Conservation (phyloP, 2,113 vertebrate genomes). For the Pithys albifrons region DNA sequence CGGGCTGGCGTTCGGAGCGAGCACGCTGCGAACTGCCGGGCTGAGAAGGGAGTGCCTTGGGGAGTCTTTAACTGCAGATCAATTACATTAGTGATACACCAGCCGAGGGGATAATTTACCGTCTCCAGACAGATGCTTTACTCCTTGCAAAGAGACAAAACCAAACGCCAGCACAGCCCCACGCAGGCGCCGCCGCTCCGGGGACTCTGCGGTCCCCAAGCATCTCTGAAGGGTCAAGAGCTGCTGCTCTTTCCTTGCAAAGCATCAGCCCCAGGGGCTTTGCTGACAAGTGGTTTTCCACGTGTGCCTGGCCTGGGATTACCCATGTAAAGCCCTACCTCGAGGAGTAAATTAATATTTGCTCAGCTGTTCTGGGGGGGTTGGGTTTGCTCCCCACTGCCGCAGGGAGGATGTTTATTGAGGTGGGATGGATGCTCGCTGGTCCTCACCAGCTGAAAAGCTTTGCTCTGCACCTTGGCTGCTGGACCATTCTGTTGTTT, state of each 20-base stretch:
- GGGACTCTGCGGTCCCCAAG: neutral
- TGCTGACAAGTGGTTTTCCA: neutral
- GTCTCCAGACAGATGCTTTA: conserved; percentile 21
- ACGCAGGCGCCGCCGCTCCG: fast-evolving
- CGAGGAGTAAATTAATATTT: neutral
- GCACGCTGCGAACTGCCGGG: neutral
- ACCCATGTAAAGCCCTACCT: neutral
- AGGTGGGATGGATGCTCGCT: fast-evolving
- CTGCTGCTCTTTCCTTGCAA: neutral
- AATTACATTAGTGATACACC: conserved; percentile 46
- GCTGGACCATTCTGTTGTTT: neutral
- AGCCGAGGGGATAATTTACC: conserved; percentile 39
- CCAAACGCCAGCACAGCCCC: neutral
- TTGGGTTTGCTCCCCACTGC: neutral
- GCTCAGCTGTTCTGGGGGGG: neutral
- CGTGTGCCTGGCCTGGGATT: neutral
- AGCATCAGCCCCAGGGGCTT: neutral
- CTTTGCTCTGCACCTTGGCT: neutral
- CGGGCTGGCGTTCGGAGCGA: neutral
- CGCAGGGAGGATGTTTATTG: neutral
- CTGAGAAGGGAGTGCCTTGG: conserved; percentile 6
- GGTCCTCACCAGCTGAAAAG: neutral
- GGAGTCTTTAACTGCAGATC: conserved; percentile 47
- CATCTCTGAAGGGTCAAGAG: fast-evolving
- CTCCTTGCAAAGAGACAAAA: neutral